phyloP scores from a whole-genome alignment of 1,140 invertebrate species.

The Meteorus sp. region DNA sequence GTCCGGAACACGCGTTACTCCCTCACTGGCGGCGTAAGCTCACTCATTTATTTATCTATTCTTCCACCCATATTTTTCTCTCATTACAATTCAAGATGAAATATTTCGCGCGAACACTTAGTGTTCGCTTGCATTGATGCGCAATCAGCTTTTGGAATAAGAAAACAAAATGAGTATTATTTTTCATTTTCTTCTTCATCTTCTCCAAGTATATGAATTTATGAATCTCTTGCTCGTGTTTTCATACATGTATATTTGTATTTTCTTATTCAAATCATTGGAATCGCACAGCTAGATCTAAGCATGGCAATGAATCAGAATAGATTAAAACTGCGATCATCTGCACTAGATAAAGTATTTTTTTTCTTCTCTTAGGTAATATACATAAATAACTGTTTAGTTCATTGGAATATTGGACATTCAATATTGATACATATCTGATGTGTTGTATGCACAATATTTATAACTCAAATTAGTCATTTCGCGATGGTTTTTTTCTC shows the following conservation, averaged over 20 bases:
- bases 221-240: slow-evolving; percentile 13
- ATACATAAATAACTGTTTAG: slow-evolving; percentile 10
- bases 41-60: slow-evolving; percentile 14
- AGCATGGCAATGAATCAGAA: slow-evolving; percentile 4
- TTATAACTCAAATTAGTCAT: no score
- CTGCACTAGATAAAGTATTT: neutral
- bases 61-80: slow-evolving; percentile 13
- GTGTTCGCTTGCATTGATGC: slow-evolving; percentile 4
- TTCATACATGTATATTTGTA: slow-evolving; percentile 8
- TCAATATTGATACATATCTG: no score
- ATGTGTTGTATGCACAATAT: no score
- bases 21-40: slow-evolving; percentile 50
- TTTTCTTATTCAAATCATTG: no score
- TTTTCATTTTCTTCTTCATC: neutral
- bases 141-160: slow-evolving; percentile 12
- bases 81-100: neutral
- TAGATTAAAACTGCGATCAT: no score
- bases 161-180: neutral
- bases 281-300: slow-evolving; percentile 2
- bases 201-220: neutral
- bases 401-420: no score
- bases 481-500: neutral
- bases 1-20: slow-evolving; percentile 42
- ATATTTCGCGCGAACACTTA: neutral
- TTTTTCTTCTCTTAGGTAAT: neutral